Evolutionary conservation across 2,888 invertebrate species (phyloP), one percentile per base, ranked within the genome.

Genomic region (Micoletzkya japonica): DNA sequence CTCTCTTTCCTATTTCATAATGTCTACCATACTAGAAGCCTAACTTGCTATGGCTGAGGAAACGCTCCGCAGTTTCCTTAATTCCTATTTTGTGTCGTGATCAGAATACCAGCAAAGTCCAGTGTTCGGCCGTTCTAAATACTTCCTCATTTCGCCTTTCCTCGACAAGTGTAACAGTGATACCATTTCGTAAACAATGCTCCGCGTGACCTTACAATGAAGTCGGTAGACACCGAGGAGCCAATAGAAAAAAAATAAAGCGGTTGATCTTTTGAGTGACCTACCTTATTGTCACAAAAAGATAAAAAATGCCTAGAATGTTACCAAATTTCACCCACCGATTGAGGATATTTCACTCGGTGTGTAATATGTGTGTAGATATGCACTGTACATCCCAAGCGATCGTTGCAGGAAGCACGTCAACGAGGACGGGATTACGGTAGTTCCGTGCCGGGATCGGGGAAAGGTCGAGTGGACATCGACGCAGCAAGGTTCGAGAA

Each of bases 381-480:
- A n/a, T n/a, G n/a, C n/a, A n/a, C n/a, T n/a, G n/a, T n/a, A n/a
- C n/a, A n/a, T n/a, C n/a, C n/a, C 26, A 59, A 28, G 49, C 1
- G 54, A 64, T 28, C 32, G 36, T 58, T 58, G 36, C 28, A 56
- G 52, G 20, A 30, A 67, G 14, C 39, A 37, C 28, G 56, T 64
- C 14, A 52, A 68, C 44, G 73, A 73, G 17, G 70, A 74, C 37
- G 78, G 77, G 52, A 76, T 82, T 20, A 70, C 70, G 49, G 74
- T 77, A 0, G 75, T 77, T 7, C 77, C 77, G 28, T 82, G 82
- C 69, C 70, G 75, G 36, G 72, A 76, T 26, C 71, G 73, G 37
- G 76, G 74, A 37, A 77, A 79, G 37, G 72, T 81, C 32, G 61
- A 73, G 10, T 83, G 83, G 83, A 75, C 77, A 20, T 75, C 80